Evolutionary conservation across 2,888 invertebrate species (phyloP).

Genomic region (Trisateles emortualis): DNA sequence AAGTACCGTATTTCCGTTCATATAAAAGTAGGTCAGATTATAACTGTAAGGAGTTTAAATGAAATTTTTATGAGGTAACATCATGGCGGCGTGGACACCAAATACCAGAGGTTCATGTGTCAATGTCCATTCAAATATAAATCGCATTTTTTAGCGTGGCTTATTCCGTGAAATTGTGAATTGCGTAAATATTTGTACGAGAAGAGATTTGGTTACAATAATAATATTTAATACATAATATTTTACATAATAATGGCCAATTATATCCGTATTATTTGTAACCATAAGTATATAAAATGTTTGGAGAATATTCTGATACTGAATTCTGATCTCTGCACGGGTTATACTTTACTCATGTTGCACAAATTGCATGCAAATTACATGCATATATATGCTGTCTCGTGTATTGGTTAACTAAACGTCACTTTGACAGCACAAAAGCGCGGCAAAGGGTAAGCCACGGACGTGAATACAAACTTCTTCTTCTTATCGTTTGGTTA

Average conservation of each 20-base stretch:
- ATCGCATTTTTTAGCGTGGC: background rate
- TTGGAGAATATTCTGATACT: too few species aligned
- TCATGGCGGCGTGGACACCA: background rate
- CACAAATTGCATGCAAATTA: too few species aligned
- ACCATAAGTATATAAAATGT: too few species aligned
- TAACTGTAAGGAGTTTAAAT: constrained; percentile 29
- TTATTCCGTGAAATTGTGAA: background rate
- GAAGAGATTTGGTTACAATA: background rate
- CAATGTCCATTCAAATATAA: constrained; percentile 1
- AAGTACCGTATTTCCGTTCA: constrained; percentile 24
- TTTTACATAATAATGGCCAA: background rate
- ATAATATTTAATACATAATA: background rate
- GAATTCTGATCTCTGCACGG: too few species aligned
- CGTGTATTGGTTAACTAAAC: too few species aligned
- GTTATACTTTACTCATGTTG: too few species aligned
- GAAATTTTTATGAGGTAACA: constrained; percentile 26
- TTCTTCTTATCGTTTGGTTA: too few species aligned
- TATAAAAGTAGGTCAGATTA: constrained; percentile 24
- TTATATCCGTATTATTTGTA: background rate
- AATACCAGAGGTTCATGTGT: constrained; percentile 3
- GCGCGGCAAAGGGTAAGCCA: too few species aligned
- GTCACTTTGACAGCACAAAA: too few species aligned
- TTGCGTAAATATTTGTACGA: background rate
- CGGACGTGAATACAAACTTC: too few species aligned
- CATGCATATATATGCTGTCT: too few species aligned